Percentiles rank a stretch among this genome's conserved stretches.
Conservation (phyloP, 1,140 invertebrate species). For the Ostrea edulis region DNA sequence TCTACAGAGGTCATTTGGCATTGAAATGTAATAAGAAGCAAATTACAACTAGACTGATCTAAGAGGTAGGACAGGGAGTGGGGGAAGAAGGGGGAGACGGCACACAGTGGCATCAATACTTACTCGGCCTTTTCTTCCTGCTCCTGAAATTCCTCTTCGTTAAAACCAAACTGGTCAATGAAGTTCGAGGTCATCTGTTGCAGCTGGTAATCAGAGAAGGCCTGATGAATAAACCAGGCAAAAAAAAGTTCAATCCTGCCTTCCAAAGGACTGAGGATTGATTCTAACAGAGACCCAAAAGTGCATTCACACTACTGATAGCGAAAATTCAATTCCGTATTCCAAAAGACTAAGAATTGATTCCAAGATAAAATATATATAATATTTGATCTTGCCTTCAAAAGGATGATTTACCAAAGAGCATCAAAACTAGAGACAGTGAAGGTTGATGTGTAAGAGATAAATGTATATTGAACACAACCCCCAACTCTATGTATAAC, state of each 20-base stretch:
- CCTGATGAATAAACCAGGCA: constrained; percentile 79
- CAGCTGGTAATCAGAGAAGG: constrained; percentile 83
- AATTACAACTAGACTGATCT: too few relatives aligned
- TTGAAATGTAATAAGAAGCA: too few relatives aligned
- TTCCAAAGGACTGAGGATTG: constrained; percentile 12
- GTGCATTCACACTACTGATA: neutral
- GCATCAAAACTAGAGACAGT: too few relatives aligned
- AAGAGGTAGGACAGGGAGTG: too few relatives aligned
- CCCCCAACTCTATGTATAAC: too few relatives aligned
- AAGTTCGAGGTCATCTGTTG: constrained; percentile 84
- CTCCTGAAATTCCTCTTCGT: constrained; percentile 85
- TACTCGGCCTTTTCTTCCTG: constrained; percentile 83
- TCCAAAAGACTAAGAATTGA: neutral
- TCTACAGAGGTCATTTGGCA: too few relatives aligned
- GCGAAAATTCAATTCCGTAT: neutral
- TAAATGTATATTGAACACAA: too few relatives aligned
- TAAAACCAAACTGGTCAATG: constrained; percentile 85
- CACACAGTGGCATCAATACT: constrained; percentile 62
- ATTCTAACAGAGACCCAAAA: neutral
- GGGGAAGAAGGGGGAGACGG: neutral
- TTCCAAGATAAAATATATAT: neutral
- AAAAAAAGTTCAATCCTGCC: constrained; percentile 27
- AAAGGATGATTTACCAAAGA: too few relatives aligned
- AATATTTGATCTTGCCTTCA: too few relatives aligned
- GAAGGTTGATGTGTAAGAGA: too few relatives aligned